Base-by-base conservation (phyloP, 2,888 invertebrate species). In the Napeogenes sylphis region DNA sequence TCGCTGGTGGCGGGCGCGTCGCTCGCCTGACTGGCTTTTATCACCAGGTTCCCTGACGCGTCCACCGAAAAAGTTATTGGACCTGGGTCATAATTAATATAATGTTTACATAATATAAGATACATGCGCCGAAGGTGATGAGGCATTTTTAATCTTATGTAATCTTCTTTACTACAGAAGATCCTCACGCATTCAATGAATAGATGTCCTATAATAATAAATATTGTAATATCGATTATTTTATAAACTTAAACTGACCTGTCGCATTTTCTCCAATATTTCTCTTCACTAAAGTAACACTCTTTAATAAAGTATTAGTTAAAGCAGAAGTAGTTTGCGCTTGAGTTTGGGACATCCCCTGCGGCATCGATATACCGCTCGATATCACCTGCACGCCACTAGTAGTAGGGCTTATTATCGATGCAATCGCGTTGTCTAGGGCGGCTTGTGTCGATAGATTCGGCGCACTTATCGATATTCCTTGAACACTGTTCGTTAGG, bases 31-130 rank as follows among this genome's bases (percentile, higher is more conserved):
- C 88, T 86, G 59, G 89, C 81, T 75, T 90, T 90, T 63, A 91
- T 82, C 66, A 91, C 73, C 59, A 91, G 74, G 73, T 91, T 90
- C 66, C 90, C 90, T 0, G 87, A 84, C 51, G 90, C 84, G 72
- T 90, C 90, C 71, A 90, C 73, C 0, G 91, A 90, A 12, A 91
- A 72, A 0, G 91, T 91, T 38, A 91, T 75, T 1, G 91, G 91
- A 54, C 12, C n/a, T 33, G 4, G n/a, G 4, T 14, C 14, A 14
- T 46, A 4, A 13, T 47, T 2, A 12, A 47, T 14, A 47, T n/a
- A 4, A 0, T 3, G 45, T 47, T n/a, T 47, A 4, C 13, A 47
- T 4, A 47, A 47, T 47, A 47, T 4, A 14, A 14, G 4, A 6
- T 47, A 14, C 2, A 21, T 21, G 1, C 21, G 21, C 21, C 0